A percentile compares a stretch with the other conserved stretches of the same genome.
Evolutionary conservation across 2,113 vertebrate genomes (phyloP).

Genomic region (Chloropsis hardwickii): DNA sequence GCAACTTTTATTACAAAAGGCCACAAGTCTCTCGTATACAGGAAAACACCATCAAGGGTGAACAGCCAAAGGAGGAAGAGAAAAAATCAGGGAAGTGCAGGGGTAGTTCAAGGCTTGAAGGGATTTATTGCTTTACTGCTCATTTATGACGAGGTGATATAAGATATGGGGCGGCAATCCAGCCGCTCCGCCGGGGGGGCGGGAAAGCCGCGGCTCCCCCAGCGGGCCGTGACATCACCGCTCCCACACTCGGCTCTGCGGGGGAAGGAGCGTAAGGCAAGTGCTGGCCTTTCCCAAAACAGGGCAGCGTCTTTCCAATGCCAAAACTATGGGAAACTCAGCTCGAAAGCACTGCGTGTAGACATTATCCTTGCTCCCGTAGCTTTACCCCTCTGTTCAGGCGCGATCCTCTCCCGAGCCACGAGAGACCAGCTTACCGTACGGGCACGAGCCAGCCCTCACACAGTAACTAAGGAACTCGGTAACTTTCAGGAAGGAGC

Average conservation of each 20-base stretch:
- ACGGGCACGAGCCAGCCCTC: background rate
- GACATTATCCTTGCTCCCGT: background rate
- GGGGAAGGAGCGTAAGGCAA: background rate
- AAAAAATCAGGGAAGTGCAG: background rate
- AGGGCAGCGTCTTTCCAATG: background rate
- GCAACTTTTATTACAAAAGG: background rate
- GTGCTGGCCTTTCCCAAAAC: background rate
- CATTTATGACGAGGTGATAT: background rate
- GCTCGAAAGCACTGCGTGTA: background rate
- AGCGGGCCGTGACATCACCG: background rate
- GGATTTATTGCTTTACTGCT: background rate
- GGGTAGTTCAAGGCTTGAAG: background rate
- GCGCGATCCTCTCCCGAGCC: too few species aligned
- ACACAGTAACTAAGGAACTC: background rate
- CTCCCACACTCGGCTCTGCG: background rate
- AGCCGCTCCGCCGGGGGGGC: background rate
- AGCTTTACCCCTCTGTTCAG: background rate
- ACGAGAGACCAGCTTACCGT: background rate
- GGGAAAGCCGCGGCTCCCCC: background rate
- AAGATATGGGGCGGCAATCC: background rate
- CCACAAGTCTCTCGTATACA: background rate
- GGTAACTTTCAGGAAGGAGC: background rate
- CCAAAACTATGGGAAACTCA: background rate
- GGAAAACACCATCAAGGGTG: background rate
- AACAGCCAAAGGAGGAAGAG: background rate